Conservation (phyloP, 2,888 invertebrate species). For the Drosophila paranaensis region DNA sequence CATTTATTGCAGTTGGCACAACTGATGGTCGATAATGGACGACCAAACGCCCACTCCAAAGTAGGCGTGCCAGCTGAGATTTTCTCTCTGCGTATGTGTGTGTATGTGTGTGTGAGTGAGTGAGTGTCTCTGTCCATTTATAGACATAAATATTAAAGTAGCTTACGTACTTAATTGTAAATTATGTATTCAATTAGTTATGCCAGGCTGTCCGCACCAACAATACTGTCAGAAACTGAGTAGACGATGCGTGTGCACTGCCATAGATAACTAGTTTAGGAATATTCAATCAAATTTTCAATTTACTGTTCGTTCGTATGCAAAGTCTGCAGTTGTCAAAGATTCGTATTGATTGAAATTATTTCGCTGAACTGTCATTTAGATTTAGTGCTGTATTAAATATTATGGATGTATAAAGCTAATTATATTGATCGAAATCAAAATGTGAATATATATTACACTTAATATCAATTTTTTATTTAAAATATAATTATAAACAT, state of each 20-base stretch:
- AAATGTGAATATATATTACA: background rate
- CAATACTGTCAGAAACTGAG: conserved; percentile 11
- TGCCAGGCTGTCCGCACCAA: conserved; percentile 48
- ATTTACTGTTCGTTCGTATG: conserved; percentile 14
- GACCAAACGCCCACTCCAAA: conserved; percentile 25
- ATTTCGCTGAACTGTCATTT: background rate
- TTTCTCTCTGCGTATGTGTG: conserved; percentile 12
- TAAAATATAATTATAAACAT: background rate
- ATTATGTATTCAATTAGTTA: conserved; percentile 77
- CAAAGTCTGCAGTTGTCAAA: conserved; percentile 22
- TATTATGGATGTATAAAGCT: background rate
- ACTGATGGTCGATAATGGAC: conserved; percentile 74
- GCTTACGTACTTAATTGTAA: conserved; percentile 77
- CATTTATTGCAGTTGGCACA: conserved; percentile 79
- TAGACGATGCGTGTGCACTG: conserved; percentile 14
- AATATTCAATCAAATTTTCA: conserved; percentile 51
- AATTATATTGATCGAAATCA: background rate
- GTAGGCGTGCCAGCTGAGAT: conserved; percentile 17
- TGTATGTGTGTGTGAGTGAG: background rate
- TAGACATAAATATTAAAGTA: conserved; percentile 76
- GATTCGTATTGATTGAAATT: background rate
- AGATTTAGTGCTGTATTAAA: background rate
- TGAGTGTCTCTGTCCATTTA: conserved; percentile 50
- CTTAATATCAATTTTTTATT: no score
- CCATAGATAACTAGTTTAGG: conserved; percentile 20